A percentile compares a stretch with the other conserved stretches of the same genome.
Conservation (phyloP, 2,888 invertebrate genomes). For the Drosophila picticornis region DNA sequence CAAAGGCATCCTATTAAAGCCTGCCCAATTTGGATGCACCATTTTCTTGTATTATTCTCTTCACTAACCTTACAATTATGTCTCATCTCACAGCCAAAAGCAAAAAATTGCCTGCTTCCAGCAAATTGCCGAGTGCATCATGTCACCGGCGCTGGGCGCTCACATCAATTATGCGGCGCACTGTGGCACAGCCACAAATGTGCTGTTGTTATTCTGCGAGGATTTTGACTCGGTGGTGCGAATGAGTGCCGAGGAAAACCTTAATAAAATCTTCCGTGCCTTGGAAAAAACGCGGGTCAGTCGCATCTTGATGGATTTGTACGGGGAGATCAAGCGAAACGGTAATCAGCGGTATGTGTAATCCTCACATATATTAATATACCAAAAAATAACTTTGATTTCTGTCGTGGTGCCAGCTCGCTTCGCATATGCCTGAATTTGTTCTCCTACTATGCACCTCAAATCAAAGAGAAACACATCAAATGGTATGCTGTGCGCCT, state of each 20-base stretch:
- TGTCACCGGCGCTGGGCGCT: constrained; percentile 83
- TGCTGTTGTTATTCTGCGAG: constrained; percentile 90
- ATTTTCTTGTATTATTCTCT: background rate
- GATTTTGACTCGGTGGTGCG: constrained; percentile 92
- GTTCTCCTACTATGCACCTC: constrained; percentile 91
- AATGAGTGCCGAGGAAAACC: constrained; percentile 92
- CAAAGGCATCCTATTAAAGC: background rate
- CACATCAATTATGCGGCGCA: constrained; percentile 88
- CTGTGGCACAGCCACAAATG: constrained; percentile 90
- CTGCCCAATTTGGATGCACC: background rate
- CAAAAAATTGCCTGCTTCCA: constrained; percentile 91
- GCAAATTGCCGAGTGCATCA: constrained; percentile 90
- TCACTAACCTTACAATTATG: constrained; percentile 8
- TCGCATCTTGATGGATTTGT: constrained; percentile 92
- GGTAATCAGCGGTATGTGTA: constrained; percentile 86
- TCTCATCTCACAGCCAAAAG: constrained; percentile 87
- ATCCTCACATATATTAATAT: background rate
- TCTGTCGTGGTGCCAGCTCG: constrained; percentile 86
- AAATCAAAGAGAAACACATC: constrained; percentile 91
- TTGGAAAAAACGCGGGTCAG: constrained; percentile 89
- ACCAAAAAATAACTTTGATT: background rate
- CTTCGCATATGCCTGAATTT: constrained; percentile 91
- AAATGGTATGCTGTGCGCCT: constrained; percentile 92
- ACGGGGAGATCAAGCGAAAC: constrained; percentile 93
- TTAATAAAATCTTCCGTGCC: constrained; percentile 91